Conservation (phyloP, 2,113 vertebrate genomes). For the Danionella cerebrum region DNA sequence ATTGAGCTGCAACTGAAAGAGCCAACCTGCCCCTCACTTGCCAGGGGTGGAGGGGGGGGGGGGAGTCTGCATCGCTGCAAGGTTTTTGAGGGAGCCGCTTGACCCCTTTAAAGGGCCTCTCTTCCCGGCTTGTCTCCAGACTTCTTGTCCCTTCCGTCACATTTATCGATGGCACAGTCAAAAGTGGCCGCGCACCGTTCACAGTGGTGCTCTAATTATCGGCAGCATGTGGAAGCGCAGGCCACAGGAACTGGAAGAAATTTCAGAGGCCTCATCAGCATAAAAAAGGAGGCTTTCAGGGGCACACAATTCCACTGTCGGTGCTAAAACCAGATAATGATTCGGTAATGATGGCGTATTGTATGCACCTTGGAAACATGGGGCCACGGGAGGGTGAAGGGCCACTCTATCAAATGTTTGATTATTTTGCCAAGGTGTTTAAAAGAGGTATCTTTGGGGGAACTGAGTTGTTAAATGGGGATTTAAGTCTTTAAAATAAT, state of each 20-base stretch:
- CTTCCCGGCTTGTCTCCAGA: constrained; percentile 10
- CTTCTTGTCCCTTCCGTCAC: constrained; percentile 64
- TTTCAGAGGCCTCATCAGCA: constrained; percentile 85
- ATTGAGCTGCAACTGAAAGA: constrained; percentile 46
- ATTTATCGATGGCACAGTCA: constrained; percentile 67
- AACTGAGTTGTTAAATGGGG: too few relatives aligned
- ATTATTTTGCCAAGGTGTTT: neutral
- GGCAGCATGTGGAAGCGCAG: constrained; percentile 71
- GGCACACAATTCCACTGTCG: constrained; percentile 80
- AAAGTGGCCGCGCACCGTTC: constrained; percentile 70
- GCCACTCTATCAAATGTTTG: neutral
- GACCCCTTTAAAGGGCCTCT: constrained; percentile 32
- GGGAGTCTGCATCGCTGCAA: constrained; percentile 22
- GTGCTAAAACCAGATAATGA: constrained; percentile 89
- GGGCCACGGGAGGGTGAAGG: constrained; percentile 33
- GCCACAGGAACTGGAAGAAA: constrained; percentile 80
- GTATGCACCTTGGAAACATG: constrained; percentile 79
- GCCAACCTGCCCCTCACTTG: constrained; percentile 35
- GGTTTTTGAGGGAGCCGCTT: constrained; percentile 24
- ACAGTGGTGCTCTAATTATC: constrained; percentile 20
- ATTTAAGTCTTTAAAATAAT: too few relatives aligned
- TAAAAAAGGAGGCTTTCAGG: constrained; percentile 86
- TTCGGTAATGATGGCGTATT: constrained; percentile 86
- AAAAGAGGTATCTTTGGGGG: too few relatives aligned
- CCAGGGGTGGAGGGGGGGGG: constrained; percentile 4